phyloP scores from a whole-genome alignment of 2,797 vertebrate genomes.

The Cuculus canorus region DNA sequence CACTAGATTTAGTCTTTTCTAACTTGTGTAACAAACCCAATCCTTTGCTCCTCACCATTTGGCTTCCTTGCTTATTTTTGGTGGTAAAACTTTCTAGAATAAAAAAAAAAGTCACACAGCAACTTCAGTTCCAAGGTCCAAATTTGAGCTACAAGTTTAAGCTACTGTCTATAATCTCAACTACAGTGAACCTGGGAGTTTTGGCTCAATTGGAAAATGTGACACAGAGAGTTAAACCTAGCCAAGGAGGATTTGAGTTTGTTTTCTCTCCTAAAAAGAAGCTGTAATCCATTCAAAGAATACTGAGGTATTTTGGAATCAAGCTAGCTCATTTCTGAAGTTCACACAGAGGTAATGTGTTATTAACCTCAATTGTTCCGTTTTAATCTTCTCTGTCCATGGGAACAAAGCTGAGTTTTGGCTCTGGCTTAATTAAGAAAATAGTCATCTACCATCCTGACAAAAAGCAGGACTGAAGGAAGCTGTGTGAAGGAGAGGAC shows the following conservation, averaged over 20 bases:
- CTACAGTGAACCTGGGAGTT: not conserved
- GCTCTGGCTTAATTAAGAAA: conserved; percentile 17
- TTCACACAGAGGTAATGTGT: conserved; percentile 17
- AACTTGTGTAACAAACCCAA: not conserved
- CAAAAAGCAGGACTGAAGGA: not conserved
- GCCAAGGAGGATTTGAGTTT: conserved; percentile 8
- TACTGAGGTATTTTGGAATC: conserved; percentile 12
- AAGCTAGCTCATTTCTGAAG: conserved; percentile 29
- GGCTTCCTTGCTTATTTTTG: not conserved
- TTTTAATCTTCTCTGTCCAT: conserved; percentile 24
- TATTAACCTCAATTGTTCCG: conserved; percentile 35
- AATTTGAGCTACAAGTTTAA: not conserved
- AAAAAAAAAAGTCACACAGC: not conserved
- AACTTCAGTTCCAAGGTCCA: not conserved
- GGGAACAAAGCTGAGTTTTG: not conserved
- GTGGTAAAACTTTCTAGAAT: not conserved
- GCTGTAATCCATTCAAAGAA: conserved; percentile 35
- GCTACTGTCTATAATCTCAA: not conserved
- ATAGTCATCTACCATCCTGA: not conserved
- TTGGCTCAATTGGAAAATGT: not conserved
- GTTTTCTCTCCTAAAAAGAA: conserved; percentile 37
- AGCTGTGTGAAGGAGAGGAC: not conserved
- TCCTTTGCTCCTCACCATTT: not conserved
- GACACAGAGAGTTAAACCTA: not conserved
- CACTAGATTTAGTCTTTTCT: not conserved